Percentiles rank a stretch among this genome's conserved stretches.
Conservation (phyloP, 2,113 vertebrate species). For the Channa maculata region DNA sequence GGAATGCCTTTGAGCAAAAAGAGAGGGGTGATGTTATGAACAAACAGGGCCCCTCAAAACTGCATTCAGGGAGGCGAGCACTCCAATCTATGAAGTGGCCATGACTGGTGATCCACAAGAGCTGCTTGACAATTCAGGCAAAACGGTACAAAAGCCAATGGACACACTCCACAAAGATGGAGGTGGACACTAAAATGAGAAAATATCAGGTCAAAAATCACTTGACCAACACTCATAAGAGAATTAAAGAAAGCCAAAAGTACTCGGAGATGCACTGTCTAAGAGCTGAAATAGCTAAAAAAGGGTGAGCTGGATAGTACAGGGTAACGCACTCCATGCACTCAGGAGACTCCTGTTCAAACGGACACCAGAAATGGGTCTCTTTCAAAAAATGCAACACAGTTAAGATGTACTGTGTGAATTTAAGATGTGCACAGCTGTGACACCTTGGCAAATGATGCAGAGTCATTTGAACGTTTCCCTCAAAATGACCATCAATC, state of each 20-base stretch:
- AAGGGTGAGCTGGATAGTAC: not conserved
- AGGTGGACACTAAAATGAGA: constrained; percentile 16
- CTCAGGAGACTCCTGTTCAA: constrained; percentile 4
- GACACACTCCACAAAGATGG: constrained; percentile 1
- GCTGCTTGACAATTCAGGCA: constrained; percentile 2
- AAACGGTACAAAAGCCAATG: not conserved
- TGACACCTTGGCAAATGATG: constrained; percentile 7
- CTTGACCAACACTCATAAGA: not conserved
- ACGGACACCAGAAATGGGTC: constrained; percentile 30
- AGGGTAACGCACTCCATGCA: constrained; percentile 28
- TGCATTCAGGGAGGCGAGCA: constrained; percentile 12
- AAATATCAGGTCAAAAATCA: constrained; percentile 9
- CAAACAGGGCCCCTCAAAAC: constrained; percentile 12
- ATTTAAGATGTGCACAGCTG: not conserved
- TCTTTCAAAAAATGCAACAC: constrained; percentile 5
- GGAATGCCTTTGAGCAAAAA: constrained; percentile 31
- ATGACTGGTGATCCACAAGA: not conserved
- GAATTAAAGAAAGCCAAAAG: not conserved
- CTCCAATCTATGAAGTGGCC: constrained; percentile 3
- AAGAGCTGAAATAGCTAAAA: not conserved
- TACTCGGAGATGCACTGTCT: too few species aligned
- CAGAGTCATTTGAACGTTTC: constrained; percentile 51
- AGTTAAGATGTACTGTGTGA: constrained; percentile 15
- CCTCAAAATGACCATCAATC: constrained; percentile 56
- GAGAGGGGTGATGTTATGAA: constrained; percentile 26